These are phyloP conservation scores for Osedax fenrisi DNA, from an alignment of 2,888 invertebrate genomes.

Conservation along the genomic window DNA sequence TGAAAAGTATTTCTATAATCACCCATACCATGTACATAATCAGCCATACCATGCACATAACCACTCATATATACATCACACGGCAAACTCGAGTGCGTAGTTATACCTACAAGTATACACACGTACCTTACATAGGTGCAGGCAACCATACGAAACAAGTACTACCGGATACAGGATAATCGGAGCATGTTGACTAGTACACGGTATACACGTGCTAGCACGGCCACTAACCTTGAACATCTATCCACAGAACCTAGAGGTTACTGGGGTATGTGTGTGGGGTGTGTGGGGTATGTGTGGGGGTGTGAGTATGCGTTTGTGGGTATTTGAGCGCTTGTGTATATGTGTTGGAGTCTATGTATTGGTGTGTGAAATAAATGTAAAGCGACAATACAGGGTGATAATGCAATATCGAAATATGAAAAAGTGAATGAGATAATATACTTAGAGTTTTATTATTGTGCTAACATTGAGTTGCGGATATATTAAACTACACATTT, in stretches of 20 bases:
- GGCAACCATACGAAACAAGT: constrained; percentile 24
- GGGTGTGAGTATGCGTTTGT: neutral
- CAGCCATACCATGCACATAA: too few species aligned
- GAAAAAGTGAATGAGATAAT: too few species aligned
- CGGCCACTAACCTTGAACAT: constrained; percentile 23
- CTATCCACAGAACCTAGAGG: neutral
- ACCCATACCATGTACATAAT: too few species aligned
- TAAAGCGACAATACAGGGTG: too few species aligned
- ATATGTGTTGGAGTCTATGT: neutral
- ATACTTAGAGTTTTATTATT: too few species aligned
- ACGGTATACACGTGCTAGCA: constrained; percentile 31
- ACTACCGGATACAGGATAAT: constrained; percentile 28
- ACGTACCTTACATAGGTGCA: constrained; percentile 31
- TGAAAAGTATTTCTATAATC: too few species aligned
- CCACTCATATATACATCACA: too few species aligned
- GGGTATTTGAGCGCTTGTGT: neutral
- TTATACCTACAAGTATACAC: too few species aligned
- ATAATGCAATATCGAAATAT: too few species aligned
- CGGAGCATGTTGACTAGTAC: constrained; percentile 25
- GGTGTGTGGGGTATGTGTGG: neutral
- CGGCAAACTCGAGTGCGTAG: too few species aligned
- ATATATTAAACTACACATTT: too few species aligned
- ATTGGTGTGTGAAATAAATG: neutral
- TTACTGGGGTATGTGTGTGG: neutral
- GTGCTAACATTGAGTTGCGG: too few species aligned